Base-by-base conservation (phyloP, 2,888 invertebrate species). In the Diaperis boleti region DNA sequence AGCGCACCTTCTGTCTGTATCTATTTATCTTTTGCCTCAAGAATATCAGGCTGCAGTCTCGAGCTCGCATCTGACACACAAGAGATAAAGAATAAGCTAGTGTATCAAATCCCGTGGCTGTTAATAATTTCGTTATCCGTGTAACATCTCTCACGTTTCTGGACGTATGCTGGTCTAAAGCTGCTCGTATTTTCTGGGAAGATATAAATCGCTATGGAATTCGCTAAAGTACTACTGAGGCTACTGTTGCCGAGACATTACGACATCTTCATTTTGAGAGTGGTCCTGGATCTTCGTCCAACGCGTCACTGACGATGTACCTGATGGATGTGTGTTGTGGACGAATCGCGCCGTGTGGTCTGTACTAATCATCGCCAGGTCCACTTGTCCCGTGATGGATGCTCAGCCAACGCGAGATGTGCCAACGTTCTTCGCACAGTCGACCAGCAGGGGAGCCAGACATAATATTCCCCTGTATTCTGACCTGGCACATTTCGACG, bases 341-440 rank as follows among this genome's bases (percentile, higher is more conserved):
- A 60, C 54, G 64, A 59, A 62, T 64, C 59, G 54, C 52, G 35
- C 52, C 31, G 59, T 60, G 59, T 60, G 59, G 59, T 60, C 59
- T 52, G 33, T 22, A 42, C 50, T 59, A 50, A 39, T 50, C 50
- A 49, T 49, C 50, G 59, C 50, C 37, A 39, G 54, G 29, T 64
- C 62, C 59, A 64, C 59, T 65, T 66, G 65, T 65, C 66, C 60
- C 22, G 49, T 67, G 69, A 69, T 69, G 56, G 64, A 69, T 67
- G 64, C 37, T 56, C 50, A 59, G 52, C 54, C 64, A 60, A 67
- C 64, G 60, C 55, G 64, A 61, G 59, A 67, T 62, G 67, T 69
- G 68, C 64, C 68, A 68, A 64, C 68, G 64, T 60, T 54, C 35
- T 50, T 50, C 59, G 55, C 55, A 37, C 44, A 55, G 55, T 50